phyloP scores from a whole-genome alignment of 2,888 invertebrate species.

The Agapostemon virescens region DNA sequence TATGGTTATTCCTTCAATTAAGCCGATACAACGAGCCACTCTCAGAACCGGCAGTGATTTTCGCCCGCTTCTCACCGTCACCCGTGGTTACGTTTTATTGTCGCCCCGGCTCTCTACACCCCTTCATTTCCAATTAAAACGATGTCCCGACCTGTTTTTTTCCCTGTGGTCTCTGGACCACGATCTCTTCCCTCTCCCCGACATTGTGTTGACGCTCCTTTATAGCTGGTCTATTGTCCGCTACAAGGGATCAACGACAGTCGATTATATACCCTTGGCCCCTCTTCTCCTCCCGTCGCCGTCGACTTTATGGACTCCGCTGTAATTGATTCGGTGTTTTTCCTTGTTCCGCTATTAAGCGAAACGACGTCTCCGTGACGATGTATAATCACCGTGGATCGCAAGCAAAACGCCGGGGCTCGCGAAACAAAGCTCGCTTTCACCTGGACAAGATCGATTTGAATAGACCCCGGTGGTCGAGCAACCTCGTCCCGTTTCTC shows the following conservation, averaged over 20 bases:
- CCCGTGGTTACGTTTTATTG: slow-evolving; percentile 50
- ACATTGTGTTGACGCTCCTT: slow-evolving; percentile 31
- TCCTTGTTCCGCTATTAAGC: not conserved
- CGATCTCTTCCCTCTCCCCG: not conserved
- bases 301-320: slow-evolving; percentile 2
- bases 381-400: not conserved
- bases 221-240: slow-evolving; percentile 24
- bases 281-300: too few species aligned
- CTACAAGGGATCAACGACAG: slow-evolving; percentile 17
- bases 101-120: slow-evolving; percentile 11
- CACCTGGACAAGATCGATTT: not conserved
- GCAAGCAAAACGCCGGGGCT: not conserved
- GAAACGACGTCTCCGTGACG: not conserved
- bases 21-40: slow-evolving; percentile 66
- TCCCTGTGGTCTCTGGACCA: not conserved
- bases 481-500: slow-evolving; percentile 11
- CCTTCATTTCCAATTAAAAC: slow-evolving; percentile 68
- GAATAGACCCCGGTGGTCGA: not conserved
- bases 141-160: slow-evolving; percentile 46
- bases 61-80: slow-evolving; percentile 42
- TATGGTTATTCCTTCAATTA: slow-evolving; percentile 72
- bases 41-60: slow-evolving; percentile 59
- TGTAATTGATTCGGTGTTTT: slow-evolving; percentile 24
- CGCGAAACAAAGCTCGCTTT: not conserved
- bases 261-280: slow-evolving; percentile 18